Evolutionary conservation across 2,797 vertebrate genomes (phyloP), one percentile per base, ranked within the genome.

Genomic region (Hybognathus amarus): DNA sequence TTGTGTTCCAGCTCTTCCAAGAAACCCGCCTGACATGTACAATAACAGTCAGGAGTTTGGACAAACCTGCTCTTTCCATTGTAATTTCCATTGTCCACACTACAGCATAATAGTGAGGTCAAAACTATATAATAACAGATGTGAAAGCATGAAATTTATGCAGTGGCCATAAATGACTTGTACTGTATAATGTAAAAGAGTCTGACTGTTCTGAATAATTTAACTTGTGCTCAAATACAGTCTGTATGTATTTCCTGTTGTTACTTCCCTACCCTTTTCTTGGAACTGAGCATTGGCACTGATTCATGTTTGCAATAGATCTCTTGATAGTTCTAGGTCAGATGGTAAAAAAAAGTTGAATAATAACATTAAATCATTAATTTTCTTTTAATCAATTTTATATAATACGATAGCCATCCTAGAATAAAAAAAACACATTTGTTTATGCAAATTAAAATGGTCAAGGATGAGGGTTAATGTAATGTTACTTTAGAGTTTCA

Each of bases 111-210:
- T 74, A 9, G 80, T 74, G 30, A 40, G 50, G 56, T 73, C 36
- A 59, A n/a, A 45, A 45, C 50, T 42, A 15, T 22, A 20, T 36
- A 50, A 73, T 63, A 71, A 33, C 56, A 81, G 20, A 63, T 63
- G 22, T 73, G 30, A 36, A 82, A 74, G 69, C 6, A 64, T 82
- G 42, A 30, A 24, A 64, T 38, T 50, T 74, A 74, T 66, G 7
- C 27, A 36, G 56, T 63, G 54, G 33, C 40, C 24, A 42, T 63
- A 47, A 63, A 61, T 33, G 27, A 15, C 42, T 50, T 33, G 2
- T n/a, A 40, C 40, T 78, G 24, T 33, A 22, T 8, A n/a, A 33
- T 45, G 11, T 50, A 12, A 13, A 54, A n/a, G 50, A 70, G 52
- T 59, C 68, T 40, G 79, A 42, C n/a, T 69, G 20, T 54, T 80